phyloP scores from a whole-genome alignment of 2,888 invertebrate genomes.

The Abrostola tripartita region DNA sequence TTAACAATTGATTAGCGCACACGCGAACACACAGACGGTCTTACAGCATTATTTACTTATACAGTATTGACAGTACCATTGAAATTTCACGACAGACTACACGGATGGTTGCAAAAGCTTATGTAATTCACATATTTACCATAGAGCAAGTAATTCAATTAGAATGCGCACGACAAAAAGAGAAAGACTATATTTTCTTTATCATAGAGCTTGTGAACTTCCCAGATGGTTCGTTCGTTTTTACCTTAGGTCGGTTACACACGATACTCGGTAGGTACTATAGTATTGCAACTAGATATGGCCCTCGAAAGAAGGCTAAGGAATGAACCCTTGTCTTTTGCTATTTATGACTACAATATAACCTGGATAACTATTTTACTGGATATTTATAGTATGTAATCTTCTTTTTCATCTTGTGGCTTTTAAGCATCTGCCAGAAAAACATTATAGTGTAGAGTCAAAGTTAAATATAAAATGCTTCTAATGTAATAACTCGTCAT shows the following conservation, averaged over 20 bases:
- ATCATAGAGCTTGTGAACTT: conserved; percentile 61
- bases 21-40: neutral
- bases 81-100: conserved; percentile 27
- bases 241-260: neutral
- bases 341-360: neutral
- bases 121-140: conserved; percentile 36
- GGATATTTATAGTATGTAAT: too few relatives aligned
- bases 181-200: conserved; percentile 57
- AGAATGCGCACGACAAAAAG: conserved; percentile 60
- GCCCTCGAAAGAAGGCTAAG: too few relatives aligned
- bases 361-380: too few relatives aligned
- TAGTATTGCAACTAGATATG: too few relatives aligned
- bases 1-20: conserved; percentile 35
- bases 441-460: too few relatives aligned
- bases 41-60: conserved; percentile 23
- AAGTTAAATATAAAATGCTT: too few relatives aligned
- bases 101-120: conserved; percentile 23
- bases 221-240: conserved; percentile 31
- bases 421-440: too few relatives aligned
- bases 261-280: too few relatives aligned
- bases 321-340: too few relatives aligned
- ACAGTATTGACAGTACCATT: conserved; percentile 36
- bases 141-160: conserved; percentile 54
- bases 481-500: too few relatives aligned
- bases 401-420: too few relatives aligned